Evolutionary conservation across 2,113 vertebrate species (phyloP).

Genomic region (Miniopterus natalensis): DNA sequence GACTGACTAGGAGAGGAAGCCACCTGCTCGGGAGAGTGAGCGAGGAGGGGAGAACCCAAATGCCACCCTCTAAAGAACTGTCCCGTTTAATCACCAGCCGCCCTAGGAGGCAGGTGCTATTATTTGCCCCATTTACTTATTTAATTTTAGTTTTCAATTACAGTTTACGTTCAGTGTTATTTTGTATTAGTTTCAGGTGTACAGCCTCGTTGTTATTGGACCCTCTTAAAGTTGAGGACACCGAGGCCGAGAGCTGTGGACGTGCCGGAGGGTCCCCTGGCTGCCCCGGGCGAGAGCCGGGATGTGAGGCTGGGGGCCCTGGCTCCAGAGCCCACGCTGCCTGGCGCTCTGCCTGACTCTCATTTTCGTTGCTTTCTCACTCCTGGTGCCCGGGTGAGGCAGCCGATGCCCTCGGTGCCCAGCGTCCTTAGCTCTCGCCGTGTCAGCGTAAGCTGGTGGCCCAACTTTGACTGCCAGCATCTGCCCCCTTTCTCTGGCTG

Average conservation of each 20-base stretch:
- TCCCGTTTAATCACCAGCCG: neutral
- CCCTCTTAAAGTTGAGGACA: neutral
- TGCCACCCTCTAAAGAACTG: neutral
- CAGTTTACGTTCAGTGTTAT: neutral
- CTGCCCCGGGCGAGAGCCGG: neutral
- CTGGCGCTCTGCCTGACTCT: accelerated
- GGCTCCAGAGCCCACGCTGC: neutral
- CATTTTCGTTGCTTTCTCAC: neutral
- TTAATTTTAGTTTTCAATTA: neutral
- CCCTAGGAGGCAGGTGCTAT: neutral
- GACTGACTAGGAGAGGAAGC: neutral
- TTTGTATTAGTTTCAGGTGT: neutral
- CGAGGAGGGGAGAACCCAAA: neutral
- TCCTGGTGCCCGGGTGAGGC: accelerated
- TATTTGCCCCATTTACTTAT: neutral
- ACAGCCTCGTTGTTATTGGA: neutral
- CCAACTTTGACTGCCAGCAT: neutral
- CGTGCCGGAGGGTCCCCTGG: neutral
- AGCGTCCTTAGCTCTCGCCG: neutral
- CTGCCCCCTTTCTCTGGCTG: neutral
- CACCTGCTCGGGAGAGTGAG: slow-evolving; percentile 47
- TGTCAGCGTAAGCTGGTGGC: neutral
- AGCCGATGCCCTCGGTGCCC: no score
- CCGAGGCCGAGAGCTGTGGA: neutral
- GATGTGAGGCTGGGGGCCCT: neutral